Base-by-base conservation (phyloP, 2,888 invertebrate species). In the Drosophila hamatofila region DNA sequence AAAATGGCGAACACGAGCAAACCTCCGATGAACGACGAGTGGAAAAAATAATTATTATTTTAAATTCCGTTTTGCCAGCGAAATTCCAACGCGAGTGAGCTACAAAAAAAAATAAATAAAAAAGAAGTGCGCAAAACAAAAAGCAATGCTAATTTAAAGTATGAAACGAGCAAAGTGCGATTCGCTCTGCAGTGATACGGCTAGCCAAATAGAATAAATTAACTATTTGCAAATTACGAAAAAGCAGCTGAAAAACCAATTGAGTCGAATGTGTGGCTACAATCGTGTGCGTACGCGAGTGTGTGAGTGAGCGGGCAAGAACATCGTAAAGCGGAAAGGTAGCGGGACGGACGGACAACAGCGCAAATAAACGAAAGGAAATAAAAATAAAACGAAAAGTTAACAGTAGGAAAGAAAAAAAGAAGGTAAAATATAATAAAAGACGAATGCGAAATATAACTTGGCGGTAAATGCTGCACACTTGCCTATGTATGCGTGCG, bases 1-100 rank as follows among this genome's bases (percentile, higher is more conserved):
- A 91, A 89, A 89, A 90, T 82, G 88, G 85, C 88, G 85, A 91
- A 91, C 91, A 89, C 81, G 84, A 89, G 79, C 79, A 78, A 90
- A 83, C 79, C 88, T 80, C 82, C 82, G 81, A 86, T 83, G 89
- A 89, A 88, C 88, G 88, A 87, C 85, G 89, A 88, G 86, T 85
- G 81, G 88, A 91, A 90, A 91, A 91, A 91, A 91, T 91, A 90
- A 91, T 91, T 91, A 91, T 91, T 91, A 89, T 91, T 91, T 87
- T 80, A 90, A 89, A 91, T 91, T 91, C 91, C 90, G 88, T 90
- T 91, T 91, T 91, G 89, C 83, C 90, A 89, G 84, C 86, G 81
- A 91, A 91, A 90, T 91, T 91, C 91, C 90, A 88, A 83, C 81
- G 78, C 84, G 84, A 79, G 72, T 67, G 65, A 68, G 73, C 51